Base-by-base conservation (phyloP, 2,888 invertebrate genomes). In the Icerya purchasi region DNA sequence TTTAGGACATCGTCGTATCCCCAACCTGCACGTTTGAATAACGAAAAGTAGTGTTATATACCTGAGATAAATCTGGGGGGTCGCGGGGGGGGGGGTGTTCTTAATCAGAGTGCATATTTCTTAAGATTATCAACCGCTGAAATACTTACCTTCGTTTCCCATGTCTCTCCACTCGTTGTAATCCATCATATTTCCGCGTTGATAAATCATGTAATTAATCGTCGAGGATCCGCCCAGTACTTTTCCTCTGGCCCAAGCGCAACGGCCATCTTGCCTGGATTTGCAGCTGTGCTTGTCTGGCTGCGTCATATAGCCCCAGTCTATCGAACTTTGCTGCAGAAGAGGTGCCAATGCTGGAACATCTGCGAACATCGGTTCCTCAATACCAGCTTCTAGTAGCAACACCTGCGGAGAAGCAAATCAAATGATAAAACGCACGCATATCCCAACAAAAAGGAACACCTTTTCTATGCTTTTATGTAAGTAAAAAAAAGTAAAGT, bases 1-100 rank as follows among this genome's bases (percentile, higher is more conserved):
- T 82, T 82, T 19, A 85, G 71, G 0, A 81, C 79, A 64, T 80
- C 77, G 54, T 72, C 68, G 66, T 76, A 82, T 58, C 76, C 77
- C 82, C 82, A 82, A 3, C 80, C 81, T 57, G 72, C 71, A 61
- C 53, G n/a, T n/a, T n/a, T n/a, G n/a, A 24, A 19, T 10, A 24
- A 55, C 20, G 8, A 55, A 23, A 55, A 55, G 19, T 53, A 14
- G 10, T 53, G 53, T 20, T 18, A 53, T 18, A 53, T n/a, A 49
- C 10, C 19, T 53, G 53, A 14, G 10, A 20, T 53, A 53, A 19
- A 10, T 22, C 10, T 55, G 10, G 23, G 10, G 20, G 10, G 10
- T 19, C 23, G 23, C 8, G 14, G 8, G 8, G 55, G 19, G 18
- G 21, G 25, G 20, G 19, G 19, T 19, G 51, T 56, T 3, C 20